Conservation (phyloP, 1,140 invertebrate genomes). For the Anadara kagoshimensis region DNA sequence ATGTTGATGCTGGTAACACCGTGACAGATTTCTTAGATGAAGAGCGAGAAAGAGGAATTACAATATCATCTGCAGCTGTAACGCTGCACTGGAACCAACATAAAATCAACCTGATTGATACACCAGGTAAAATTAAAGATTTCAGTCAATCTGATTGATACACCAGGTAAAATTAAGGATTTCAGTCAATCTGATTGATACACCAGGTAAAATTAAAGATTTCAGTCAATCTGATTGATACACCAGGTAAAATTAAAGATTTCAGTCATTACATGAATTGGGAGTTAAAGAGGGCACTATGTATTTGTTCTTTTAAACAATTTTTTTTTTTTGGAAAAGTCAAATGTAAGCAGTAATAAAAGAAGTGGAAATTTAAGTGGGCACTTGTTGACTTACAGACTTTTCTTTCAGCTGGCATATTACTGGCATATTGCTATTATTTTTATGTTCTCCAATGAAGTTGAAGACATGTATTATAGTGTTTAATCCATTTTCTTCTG, state of each 20-base stretch:
- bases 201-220: slow-evolving; percentile 95
- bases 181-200: slow-evolving; percentile 99
- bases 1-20: slow-evolving; percentile 99
- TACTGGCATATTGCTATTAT: too few species aligned
- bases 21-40: slow-evolving; percentile 99
- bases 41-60: slow-evolving; percentile 97
- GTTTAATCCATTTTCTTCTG: too few species aligned
- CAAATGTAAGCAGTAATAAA: too few species aligned
- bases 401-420: too few species aligned
- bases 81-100: slow-evolving; percentile 97
- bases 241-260: slow-evolving; percentile 88
- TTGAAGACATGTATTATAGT: too few species aligned
- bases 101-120: slow-evolving; percentile 99
- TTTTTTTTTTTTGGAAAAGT: too few species aligned
- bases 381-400: too few species aligned
- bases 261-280: slow-evolving; percentile 86
- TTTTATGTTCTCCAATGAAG: too few species aligned
- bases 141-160: slow-evolving; percentile 99
- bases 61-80: slow-evolving; percentile 99
- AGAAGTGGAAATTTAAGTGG: too few species aligned
- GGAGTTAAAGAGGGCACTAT: too few species aligned
- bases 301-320: not conserved
- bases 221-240: slow-evolving; percentile 99
- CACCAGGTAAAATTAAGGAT: slow-evolving; percentile 84
- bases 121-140: slow-evolving; percentile 84